phyloP scores from a whole-genome alignment of 2,888 invertebrate species.

The Hipparchia sbordonii region DNA sequence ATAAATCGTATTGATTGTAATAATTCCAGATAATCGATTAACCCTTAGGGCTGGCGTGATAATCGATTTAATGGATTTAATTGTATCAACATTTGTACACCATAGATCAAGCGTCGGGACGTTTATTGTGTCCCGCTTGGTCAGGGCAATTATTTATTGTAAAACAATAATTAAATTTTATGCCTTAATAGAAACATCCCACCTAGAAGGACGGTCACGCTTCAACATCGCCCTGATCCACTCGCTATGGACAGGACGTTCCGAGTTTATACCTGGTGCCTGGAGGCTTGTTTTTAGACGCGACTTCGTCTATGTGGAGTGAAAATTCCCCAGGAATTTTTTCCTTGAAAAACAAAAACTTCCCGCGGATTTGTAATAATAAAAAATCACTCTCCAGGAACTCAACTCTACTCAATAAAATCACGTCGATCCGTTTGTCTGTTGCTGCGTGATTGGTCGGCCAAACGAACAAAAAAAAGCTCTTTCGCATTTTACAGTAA shows the following conservation, averaged over 20 bases:
- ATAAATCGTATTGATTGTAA: constrained; percentile 15
- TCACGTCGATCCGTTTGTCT: too few species aligned
- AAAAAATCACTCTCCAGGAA: too few species aligned
- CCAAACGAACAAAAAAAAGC: too few species aligned
- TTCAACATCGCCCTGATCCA: not conserved
- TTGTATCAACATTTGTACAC: constrained; percentile 29
- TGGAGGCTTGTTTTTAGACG: too few species aligned
- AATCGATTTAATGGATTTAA: constrained; percentile 33
- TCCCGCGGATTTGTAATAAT: too few species aligned
- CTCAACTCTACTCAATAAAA: too few species aligned
- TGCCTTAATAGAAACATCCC: constrained; percentile 12
- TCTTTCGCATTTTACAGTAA: too few species aligned
- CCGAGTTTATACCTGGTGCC: not conserved
- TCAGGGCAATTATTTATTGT: constrained; percentile 16
- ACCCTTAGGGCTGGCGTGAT: constrained; percentile 26
- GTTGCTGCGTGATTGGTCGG: too few species aligned
- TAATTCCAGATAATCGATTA: constrained; percentile 28
- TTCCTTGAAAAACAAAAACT: too few species aligned
- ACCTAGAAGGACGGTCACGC: constrained; percentile 1
- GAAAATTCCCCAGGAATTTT: too few species aligned
- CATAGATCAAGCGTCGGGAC: constrained; percentile 13
- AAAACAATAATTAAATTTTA: constrained; percentile 16
- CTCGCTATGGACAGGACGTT: not conserved
- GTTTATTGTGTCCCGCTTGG: constrained; percentile 7
- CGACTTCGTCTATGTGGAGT: too few species aligned